Evolutionary conservation across 2,113 vertebrate species (phyloP).

Genomic region (Tetrax tetrax): DNA sequence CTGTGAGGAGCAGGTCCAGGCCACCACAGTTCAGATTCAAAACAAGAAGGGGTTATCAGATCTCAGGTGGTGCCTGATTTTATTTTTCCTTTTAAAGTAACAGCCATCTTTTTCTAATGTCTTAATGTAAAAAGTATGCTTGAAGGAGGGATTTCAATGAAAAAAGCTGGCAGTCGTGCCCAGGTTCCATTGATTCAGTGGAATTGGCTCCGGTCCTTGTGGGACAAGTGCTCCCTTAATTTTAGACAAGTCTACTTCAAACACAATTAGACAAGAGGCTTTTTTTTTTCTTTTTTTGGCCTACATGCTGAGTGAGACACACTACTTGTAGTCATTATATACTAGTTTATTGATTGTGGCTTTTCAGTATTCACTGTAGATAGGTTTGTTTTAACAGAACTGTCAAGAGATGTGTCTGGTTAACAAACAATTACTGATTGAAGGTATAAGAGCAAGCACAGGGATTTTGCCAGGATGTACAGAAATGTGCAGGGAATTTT

Average conservation of each 20-base stretch:
- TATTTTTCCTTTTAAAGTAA: background rate
- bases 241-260: conserved; percentile 39
- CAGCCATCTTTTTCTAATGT: background rate
- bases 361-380: conserved; percentile 38
- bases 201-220: background rate
- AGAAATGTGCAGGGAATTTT: background rate
- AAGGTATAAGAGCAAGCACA: background rate
- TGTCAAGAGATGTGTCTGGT: background rate
- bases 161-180: background rate
- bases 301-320: background rate
- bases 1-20: background rate
- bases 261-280: background rate
- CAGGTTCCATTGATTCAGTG: background rate
- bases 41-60: background rate
- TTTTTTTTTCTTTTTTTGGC: background rate
- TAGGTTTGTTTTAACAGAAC: conserved; percentile 31
- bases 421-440: background rate
- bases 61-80: background rate
- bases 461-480: background rate
- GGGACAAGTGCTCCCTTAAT: conserved; percentile 14
- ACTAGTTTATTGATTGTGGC: conserved; percentile 31
- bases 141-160: background rate
- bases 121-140: background rate
- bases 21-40: background rate
- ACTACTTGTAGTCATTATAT: conserved; percentile 26